Conservation (phyloP, 2,797 vertebrate genomes). For the Helicolenus hilgendorfi region DNA sequence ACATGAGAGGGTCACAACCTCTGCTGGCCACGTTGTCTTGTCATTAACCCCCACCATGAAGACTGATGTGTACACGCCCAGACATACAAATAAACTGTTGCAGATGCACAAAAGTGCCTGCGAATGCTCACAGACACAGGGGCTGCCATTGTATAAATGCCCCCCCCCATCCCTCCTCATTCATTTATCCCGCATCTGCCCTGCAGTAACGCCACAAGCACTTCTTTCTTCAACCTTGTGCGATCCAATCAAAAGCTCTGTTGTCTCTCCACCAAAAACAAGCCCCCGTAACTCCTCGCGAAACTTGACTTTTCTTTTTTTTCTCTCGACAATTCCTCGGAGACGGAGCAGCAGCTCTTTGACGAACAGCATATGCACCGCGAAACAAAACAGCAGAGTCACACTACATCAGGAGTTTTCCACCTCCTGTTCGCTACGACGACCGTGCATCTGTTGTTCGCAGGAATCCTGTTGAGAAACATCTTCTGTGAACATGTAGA, state of each 20-base stretch:
- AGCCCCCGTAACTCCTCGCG: background rate
- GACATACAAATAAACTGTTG: slow-evolving; percentile 19
- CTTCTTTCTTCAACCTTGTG: slow-evolving; percentile 27
- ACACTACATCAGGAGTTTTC: slow-evolving; percentile 19
- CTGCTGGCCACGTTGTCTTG: background rate
- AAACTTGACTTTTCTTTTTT: background rate
- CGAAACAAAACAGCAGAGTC: background rate
- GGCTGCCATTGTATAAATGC: slow-evolving; percentile 7
- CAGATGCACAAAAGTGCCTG: slow-evolving; percentile 45
- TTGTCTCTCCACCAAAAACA: slow-evolving; percentile 15
- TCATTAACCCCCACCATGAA: slow-evolving; percentile 5
- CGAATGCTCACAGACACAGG: background rate
- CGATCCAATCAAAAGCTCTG: slow-evolving; percentile 36
- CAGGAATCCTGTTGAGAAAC: slow-evolving; percentile 42
- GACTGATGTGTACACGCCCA: background rate
- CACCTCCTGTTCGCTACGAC: background rate
- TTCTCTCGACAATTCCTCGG: background rate
- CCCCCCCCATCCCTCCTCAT: slow-evolving; percentile 5
- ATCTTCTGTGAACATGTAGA: slow-evolving; percentile 12
- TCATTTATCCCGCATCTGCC: slow-evolving; percentile 37
- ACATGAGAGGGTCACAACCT: slow-evolving; percentile 29
- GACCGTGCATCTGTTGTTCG: slow-evolving; percentile 34
- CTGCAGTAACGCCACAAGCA: slow-evolving; percentile 39
- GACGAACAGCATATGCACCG: slow-evolving; percentile 8
- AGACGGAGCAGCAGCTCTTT: slow-evolving; percentile 13